phyloP scores from a whole-genome alignment of 2,113 vertebrate genomes.

The Scartelaos histophorus region DNA sequence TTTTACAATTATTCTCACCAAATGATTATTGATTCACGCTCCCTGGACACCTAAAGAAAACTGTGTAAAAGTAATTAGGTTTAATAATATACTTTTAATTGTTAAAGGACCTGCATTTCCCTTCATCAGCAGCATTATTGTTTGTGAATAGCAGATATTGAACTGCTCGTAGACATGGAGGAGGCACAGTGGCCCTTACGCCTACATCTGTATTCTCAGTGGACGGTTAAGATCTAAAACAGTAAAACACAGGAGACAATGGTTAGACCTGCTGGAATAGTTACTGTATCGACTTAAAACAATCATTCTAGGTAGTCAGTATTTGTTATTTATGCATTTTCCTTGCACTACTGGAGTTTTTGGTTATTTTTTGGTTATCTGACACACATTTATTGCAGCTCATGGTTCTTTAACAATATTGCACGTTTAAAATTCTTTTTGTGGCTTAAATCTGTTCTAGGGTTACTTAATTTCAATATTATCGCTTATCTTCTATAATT shows the following conservation, averaged over 20 bases:
- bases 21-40: constrained; percentile 18
- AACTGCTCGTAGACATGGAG: constrained; percentile 44
- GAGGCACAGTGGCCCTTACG: constrained; percentile 36
- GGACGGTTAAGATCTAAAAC: constrained; percentile 29
- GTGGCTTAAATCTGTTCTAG: no score
- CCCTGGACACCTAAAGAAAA: not conserved
- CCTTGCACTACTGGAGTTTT: no score
- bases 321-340: no score
- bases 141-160: constrained; percentile 65
- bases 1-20: constrained; percentile 32
- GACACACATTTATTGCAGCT: no score
- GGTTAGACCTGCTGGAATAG: constrained; percentile 6
- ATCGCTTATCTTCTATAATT: no score
- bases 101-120: constrained; percentile 31
- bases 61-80: constrained; percentile 9
- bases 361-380: no score
- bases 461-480: no score
- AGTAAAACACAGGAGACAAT: constrained; percentile 21
- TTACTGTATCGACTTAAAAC: no score
- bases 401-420: no score
- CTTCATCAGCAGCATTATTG: constrained; percentile 53
- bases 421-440: no score
- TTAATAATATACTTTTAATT: constrained; percentile 28
- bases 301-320: no score
- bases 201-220: constrained; percentile 20